Evolutionary conservation across 2,888 invertebrate species (phyloP).

Genomic region (Acronicta psi): DNA sequence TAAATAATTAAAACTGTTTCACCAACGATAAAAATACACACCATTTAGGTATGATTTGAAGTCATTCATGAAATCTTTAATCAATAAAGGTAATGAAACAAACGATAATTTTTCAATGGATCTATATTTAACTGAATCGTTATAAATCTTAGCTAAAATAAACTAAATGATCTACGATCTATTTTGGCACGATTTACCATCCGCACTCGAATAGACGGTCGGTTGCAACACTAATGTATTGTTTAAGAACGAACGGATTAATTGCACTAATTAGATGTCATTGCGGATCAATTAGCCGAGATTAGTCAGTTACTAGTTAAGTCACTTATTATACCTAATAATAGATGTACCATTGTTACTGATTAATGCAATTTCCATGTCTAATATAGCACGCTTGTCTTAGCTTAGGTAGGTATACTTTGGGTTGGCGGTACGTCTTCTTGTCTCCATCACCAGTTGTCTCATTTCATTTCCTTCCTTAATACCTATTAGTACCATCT

Average conservation of each 20-base stretch:
- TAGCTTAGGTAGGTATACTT: too few species aligned
- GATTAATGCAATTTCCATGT: too few species aligned
- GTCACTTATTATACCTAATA: not conserved
- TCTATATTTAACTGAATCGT: constrained; percentile 19
- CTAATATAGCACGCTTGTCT: too few species aligned
- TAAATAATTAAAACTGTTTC: too few species aligned
- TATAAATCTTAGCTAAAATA: constrained; percentile 34
- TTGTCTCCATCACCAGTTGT: too few species aligned
- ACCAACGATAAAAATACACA: too few species aligned
- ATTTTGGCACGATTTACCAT: constrained; percentile 19
- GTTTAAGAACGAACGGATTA: constrained; percentile 59
- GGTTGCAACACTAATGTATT: constrained; percentile 45
- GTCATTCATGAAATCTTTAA: constrained; percentile 10
- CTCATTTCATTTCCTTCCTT: too few species aligned
- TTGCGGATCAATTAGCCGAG: constrained; percentile 58
- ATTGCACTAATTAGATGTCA: constrained; percentile 66
- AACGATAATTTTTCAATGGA: constrained; percentile 24
- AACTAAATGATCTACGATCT: constrained; percentile 24
- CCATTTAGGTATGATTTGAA: not conserved
- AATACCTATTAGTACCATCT: too few species aligned
- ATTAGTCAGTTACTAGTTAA: constrained; percentile 32
- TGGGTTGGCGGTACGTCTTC: too few species aligned
- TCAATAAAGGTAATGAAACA: constrained; percentile 37
- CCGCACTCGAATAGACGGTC: constrained; percentile 16
- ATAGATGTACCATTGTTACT: not conserved